Conservation (phyloP, 1,140 invertebrate genomes). For the Drosophila sp. region DNA sequence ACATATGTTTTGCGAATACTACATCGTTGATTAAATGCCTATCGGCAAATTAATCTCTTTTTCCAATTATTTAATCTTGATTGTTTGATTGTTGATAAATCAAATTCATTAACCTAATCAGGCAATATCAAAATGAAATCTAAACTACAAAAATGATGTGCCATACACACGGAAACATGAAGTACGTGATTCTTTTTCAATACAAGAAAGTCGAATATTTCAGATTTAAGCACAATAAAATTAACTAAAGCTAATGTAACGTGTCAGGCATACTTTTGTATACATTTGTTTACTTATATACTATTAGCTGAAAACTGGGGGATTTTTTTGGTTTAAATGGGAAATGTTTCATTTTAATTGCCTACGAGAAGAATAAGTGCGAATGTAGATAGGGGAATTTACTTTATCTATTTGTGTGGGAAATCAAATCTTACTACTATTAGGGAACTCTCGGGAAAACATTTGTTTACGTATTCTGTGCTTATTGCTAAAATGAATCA, state of each 20-base stretch:
- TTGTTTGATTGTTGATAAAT: slow-evolving; percentile 10
- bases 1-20: too few relatives aligned
- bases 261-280: slow-evolving; percentile 4
- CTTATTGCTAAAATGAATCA: slow-evolving; percentile 55
- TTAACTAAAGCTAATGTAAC: slow-evolving; percentile 2
- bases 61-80: slow-evolving; percentile 16
- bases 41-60: slow-evolving; percentile 17
- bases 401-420: slow-evolving; percentile 3
- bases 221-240: slow-evolving; percentile 6
- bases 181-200: slow-evolving; percentile 54
- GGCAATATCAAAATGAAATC: slow-evolving; percentile 11
- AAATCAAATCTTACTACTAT: too few relatives aligned
- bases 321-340: slow-evolving; percentile 20
- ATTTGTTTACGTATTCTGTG: slow-evolving; percentile 8
- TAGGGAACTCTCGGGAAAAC: slow-evolving; percentile 6
- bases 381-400: background rate
- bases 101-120: slow-evolving; percentile 38
- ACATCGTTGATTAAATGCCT: slow-evolving; percentile 4
- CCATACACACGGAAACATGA: slow-evolving; percentile 16
- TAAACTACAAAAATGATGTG: slow-evolving; percentile 14
- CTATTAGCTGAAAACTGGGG: slow-evolving; percentile 5
- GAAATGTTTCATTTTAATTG: slow-evolving; percentile 5
- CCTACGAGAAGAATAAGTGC: background rate
- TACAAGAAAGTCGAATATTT: slow-evolving; percentile 30
- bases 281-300: slow-evolving; percentile 1